Evolutionary conservation across 2,888 invertebrate species (phyloP), one percentile per base, ranked within the genome.

Genomic region (Cistogaster globosa): DNA sequence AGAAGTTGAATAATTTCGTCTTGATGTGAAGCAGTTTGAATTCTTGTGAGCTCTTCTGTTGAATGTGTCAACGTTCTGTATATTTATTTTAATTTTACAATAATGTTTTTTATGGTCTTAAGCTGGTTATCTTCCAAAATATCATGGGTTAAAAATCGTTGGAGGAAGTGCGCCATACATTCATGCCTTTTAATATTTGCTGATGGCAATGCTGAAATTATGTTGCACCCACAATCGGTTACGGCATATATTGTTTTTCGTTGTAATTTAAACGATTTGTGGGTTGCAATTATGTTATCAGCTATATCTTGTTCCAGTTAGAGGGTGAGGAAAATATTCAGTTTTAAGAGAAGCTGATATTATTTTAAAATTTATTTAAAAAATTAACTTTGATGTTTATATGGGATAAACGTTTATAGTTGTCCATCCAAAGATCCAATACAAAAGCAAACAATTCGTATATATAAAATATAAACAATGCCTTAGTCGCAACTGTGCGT

Each of bases 321-420:
- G 68, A n/a, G n/a, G 51, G 18, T 51, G 51, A n/a, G n/a, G n/a
- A n/a, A n/a, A n/a, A n/a, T n/a, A n/a, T n/a, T n/a, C n/a, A n/a
- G n/a, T n/a, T n/a, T n/a, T n/a, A n/a, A 76, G 22, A 2, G 67
- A 67, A 8, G 32, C 76, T 11, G 32, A 32, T 16, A 26, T 48
- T 18, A 76, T 0, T 36, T 51, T 9, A 18, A 67, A 57, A 0
- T 76, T 67, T 67, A n/a, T 57, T 2, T 8, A 36, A 76, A 45
- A 57, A 76, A 6, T 76, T 45, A 0, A 76, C 36, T 67, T 76
- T 76, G n/a, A 2, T 58, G 14, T 76, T 76, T 0, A 75, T n/a
- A 11, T 65, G 65, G 2, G 16, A 32, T n/a, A 76, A 57, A n/a
- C 63, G 7, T 77, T 55, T 12, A 14, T 48, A 0, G 67, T 36